These are phyloP conservation scores for Parnassius orleans DNA, from an alignment of 2,888 invertebrate genomes.

Conservation along the genomic window DNA sequence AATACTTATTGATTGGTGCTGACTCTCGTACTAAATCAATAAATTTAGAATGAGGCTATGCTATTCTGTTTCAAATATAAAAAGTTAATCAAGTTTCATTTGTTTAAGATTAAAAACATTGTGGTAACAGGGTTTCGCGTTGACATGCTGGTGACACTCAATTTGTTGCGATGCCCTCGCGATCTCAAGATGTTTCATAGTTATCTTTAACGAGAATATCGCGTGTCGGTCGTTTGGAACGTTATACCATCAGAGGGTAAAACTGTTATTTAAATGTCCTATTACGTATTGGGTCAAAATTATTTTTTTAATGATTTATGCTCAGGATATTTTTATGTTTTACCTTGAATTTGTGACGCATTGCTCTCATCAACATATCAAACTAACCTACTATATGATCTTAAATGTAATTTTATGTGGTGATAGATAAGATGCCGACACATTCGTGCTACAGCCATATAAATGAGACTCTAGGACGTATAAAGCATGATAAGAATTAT, in stretches of 20 bases:
- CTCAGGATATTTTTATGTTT: too few species aligned
- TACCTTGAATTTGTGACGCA: too few species aligned
- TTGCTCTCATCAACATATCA: too few species aligned
- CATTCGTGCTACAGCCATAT: too few species aligned
- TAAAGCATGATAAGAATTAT: too few species aligned
- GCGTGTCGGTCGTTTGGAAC: constrained; percentile 30
- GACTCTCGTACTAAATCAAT: not conserved
- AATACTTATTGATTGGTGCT: too few species aligned
- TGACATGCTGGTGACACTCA: constrained; percentile 56
- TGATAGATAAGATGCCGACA: too few species aligned
- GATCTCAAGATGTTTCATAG: constrained; percentile 34
- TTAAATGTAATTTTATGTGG: too few species aligned
- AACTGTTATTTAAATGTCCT: constrained; percentile 23
- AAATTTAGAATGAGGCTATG: constrained; percentile 4
- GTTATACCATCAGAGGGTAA: constrained; percentile 31
- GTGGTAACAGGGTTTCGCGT: constrained; percentile 46
- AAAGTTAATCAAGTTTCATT: constrained; percentile 15
- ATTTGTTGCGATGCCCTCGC: constrained; percentile 45
- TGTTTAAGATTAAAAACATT: constrained; percentile 44
- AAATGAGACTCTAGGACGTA: too few species aligned
- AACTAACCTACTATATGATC: too few species aligned
- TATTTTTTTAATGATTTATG: too few species aligned
- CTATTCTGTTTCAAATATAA: not conserved
- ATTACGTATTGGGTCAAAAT: not conserved
- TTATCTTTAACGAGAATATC: constrained; percentile 37